Percentiles rank a stretch among this genome's conserved stretches.
Conservation (phyloP, 2,888 invertebrate species). For the Drosophila robusta region DNA sequence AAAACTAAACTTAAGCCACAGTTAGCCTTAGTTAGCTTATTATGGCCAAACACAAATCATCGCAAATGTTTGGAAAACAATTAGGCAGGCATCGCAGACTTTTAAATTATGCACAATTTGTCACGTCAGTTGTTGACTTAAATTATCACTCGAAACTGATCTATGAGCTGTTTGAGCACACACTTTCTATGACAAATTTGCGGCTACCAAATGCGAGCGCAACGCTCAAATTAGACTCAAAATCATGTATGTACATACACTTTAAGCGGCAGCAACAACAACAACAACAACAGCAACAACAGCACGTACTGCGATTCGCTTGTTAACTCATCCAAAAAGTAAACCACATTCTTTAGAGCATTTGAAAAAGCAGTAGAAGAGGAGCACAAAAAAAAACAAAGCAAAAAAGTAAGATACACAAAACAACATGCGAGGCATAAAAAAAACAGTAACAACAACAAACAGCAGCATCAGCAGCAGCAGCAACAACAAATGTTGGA, state of each 20-base stretch:
- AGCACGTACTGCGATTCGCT: constrained; percentile 58
- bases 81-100: constrained; percentile 3
- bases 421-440: constrained; percentile 62
- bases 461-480: constrained; percentile 25
- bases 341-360: constrained; percentile 78
- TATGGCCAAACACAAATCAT: constrained; percentile 27
- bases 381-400: constrained; percentile 14
- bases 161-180: constrained; percentile 57
- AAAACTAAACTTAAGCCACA: not conserved
- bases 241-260: constrained; percentile 58
- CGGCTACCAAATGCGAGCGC: constrained; percentile 15
- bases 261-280: constrained; percentile 34
- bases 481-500: constrained; percentile 32
- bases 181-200: constrained; percentile 79
- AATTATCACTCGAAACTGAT: constrained; percentile 71
- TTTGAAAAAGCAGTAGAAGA: constrained; percentile 53
- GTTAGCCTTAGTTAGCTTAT: not conserved
- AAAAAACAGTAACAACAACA: constrained; percentile 44
- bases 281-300: constrained; percentile 22
- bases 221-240: constrained; percentile 56
- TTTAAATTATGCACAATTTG: constrained; percentile 54
- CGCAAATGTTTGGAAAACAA: constrained; percentile 7
- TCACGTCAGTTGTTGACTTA: constrained; percentile 64
- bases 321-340: constrained; percentile 82
- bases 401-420: constrained; percentile 31